Percentiles rank a stretch among this genome's conserved stretches.
phyloP scores from a whole-genome alignment of 2,113 vertebrate genomes.

The Campylomormyrus numenius region DNA sequence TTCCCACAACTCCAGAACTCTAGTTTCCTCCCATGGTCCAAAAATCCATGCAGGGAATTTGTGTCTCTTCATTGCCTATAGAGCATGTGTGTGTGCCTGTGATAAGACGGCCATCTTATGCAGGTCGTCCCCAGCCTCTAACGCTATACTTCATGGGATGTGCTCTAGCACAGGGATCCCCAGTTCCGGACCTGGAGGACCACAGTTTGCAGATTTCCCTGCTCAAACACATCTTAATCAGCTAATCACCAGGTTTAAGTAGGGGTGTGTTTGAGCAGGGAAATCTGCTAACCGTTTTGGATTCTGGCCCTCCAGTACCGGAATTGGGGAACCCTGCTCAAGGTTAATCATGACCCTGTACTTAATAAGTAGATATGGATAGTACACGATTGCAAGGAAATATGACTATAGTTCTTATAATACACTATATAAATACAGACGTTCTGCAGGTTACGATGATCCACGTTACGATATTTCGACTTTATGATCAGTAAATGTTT shows the following conservation, averaged over 20 bases:
- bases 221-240: too few species aligned
- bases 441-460: too few species aligned
- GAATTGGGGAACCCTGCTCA: background rate
- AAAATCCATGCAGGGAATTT: background rate
- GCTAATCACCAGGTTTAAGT: background rate
- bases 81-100: background rate
- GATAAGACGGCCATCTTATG: background rate
- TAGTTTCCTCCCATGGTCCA: background rate
- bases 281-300: background rate
- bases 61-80: background rate
- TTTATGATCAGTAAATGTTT: too few species aligned
- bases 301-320: background rate
- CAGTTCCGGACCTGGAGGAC: background rate
- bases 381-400: background rate
- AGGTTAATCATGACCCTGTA: background rate
- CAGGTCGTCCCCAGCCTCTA: background rate
- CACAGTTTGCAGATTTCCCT: too few species aligned
- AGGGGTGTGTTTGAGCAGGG: background rate
- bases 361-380: background rate
- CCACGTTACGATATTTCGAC: too few species aligned
- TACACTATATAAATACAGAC: background rate
- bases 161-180: background rate
- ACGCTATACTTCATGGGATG: background rate
- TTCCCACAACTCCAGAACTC: background rate
- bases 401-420: background rate